Evolutionary conservation across 1,140 invertebrate genomes (phyloP).

Genomic region (Sarcophaga bullata): DNA sequence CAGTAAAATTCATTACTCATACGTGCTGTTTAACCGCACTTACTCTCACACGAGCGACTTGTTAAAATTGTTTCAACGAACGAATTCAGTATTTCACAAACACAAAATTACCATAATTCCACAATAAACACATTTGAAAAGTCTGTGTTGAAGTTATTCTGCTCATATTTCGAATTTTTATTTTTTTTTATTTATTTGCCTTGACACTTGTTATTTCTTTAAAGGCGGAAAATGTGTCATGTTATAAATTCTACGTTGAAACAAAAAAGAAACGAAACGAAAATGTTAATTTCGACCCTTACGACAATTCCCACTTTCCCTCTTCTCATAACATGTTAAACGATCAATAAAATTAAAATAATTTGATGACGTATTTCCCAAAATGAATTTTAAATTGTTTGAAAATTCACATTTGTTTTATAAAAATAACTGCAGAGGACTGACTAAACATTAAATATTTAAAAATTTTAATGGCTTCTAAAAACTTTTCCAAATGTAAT

Average conservation of each 20-base stretch:
- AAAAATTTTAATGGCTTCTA: background rate
- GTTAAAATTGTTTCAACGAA: background rate
- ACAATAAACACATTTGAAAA: background rate
- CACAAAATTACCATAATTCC: background rate
- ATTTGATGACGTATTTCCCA: background rate
- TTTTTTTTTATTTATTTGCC: background rate
- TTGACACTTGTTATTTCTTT: background rate
- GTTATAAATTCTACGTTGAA: background rate
- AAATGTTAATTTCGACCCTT: background rate
- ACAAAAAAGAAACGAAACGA: background rate
- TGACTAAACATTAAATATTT: background rate
- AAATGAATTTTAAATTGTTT: background rate
- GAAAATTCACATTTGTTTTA: background rate
- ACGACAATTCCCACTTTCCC: no score
- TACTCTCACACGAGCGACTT: background rate
- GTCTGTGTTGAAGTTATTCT: background rate
- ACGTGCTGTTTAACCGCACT: background rate
- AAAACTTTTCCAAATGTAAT: background rate
- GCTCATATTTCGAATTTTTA: background rate
- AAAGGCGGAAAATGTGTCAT: background rate
- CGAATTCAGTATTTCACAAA: background rate
- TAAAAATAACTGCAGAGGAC: background rate
- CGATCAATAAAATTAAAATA: conserved; percentile 11
- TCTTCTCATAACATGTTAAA: background rate
- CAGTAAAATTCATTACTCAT: conserved; percentile 7